A percentile compares a stretch with the other conserved stretches of the same genome.
Evolutionary conservation across 2,797 vertebrate genomes (phyloP).

Genomic region (Characodon lateralis): DNA sequence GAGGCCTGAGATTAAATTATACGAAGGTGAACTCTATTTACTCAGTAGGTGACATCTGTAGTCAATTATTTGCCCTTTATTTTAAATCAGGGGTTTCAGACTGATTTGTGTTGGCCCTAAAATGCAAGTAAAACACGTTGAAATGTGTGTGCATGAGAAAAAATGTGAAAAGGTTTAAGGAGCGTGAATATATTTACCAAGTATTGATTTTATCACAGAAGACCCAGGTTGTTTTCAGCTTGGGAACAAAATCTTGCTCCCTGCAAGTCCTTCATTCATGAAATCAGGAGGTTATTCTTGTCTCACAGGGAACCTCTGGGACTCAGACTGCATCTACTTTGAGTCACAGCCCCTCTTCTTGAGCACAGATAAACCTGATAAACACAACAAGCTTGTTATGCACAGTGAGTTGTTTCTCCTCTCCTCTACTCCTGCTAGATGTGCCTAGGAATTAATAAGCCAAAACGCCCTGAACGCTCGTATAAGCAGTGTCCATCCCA

Average conservation of each 20-base stretch:
- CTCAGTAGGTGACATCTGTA: not conserved
- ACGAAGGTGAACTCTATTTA: not conserved
- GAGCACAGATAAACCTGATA: slow-evolving; percentile 29
- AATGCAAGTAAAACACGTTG: not conserved
- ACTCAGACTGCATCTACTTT: slow-evolving; percentile 39
- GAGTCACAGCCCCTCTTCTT: slow-evolving; percentile 40
- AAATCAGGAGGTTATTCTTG: slow-evolving; percentile 73
- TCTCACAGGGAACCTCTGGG: slow-evolving; percentile 70
- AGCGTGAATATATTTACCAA: not conserved
- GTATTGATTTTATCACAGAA: not conserved
- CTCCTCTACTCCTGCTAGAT: slow-evolving; percentile 17
- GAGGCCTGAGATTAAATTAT: not conserved
- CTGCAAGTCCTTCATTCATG: slow-evolving; percentile 72
- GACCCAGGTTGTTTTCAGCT: slow-evolving; percentile 9
- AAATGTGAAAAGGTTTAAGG: not conserved
- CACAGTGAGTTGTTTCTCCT: slow-evolving; percentile 8
- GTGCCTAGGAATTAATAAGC: slow-evolving; percentile 42
- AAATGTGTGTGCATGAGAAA: not conserved
- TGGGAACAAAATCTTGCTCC: slow-evolving; percentile 42
- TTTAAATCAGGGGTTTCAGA: not conserved
- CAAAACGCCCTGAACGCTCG: slow-evolving; percentile 41
- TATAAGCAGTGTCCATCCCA: slow-evolving; percentile 35
- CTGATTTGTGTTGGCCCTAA: not conserved
- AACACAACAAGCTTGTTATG: slow-evolving; percentile 24
- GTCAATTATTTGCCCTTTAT: not conserved